Percentiles rank a stretch among this genome's conserved stretches.
Evolutionary conservation across 2,797 vertebrate species (phyloP).

Genomic region (Melanitta fusca): DNA sequence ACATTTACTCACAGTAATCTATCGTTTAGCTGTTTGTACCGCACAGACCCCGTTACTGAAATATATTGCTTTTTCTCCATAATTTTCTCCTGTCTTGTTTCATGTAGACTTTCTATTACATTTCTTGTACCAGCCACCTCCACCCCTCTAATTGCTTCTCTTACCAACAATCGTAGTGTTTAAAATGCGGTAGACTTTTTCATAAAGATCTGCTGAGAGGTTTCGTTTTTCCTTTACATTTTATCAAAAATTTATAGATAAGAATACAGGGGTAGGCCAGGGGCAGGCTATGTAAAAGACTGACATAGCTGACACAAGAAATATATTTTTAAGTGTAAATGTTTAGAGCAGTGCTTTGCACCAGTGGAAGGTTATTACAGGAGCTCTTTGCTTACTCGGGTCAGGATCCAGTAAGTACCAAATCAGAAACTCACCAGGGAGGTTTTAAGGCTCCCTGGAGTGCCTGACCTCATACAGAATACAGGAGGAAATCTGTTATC

Average conservation of each 20-base stretch:
- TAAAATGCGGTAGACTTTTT: background rate
- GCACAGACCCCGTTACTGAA: conserved; percentile 3
- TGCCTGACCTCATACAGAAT: background rate
- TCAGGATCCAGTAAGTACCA: background rate
- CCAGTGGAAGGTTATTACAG: background rate
- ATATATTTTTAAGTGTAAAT: background rate
- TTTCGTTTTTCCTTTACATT: background rate
- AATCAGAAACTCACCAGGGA: background rate
- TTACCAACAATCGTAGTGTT: background rate
- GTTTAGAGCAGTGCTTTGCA: background rate
- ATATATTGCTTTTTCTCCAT: conserved; percentile 20
- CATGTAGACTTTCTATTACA: background rate
- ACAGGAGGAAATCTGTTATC: background rate
- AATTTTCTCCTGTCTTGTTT: conserved; percentile 38
- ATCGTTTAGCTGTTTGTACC: conserved; percentile 30
- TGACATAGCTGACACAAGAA: background rate
- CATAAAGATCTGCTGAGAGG: background rate
- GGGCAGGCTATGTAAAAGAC: background rate
- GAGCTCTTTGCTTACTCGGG: background rate
- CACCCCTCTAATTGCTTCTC: background rate
- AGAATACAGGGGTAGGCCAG: accelerated
- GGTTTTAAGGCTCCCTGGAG: background rate
- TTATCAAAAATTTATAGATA: background rate
- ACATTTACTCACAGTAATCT: conserved; percentile 35
- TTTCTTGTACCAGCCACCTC: background rate